Base-by-base conservation (phyloP, 2,797 vertebrate species). In the Anguilla megastoma region DNA sequence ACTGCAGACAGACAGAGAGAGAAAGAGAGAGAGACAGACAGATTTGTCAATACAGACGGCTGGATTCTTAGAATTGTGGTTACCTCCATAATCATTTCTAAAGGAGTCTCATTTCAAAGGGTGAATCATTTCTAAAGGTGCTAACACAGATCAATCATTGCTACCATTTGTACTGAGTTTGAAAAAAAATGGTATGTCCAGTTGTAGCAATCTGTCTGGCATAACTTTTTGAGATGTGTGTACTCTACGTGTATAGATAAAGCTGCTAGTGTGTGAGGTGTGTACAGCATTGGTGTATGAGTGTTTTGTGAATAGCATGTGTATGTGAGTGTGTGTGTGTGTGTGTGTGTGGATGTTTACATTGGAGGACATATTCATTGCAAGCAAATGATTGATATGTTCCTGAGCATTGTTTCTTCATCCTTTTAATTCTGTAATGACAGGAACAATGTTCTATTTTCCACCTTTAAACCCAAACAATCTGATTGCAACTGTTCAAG, bases 1-100 rank as follows among this genome's bases (percentile, higher is more conserved):
- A 99, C 98, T 99, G 95, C 41, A 89, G 36, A 74, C 16, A 14
- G 8, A 66, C 83, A 2, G 1, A 76, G 71, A 33, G 71, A 76
- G 33, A 76, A 76, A 16, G 12, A 76, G 27, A 76, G 71, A 36
- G 10, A 12, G 30, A 76, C 6, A 36, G n/a, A 21, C 7, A 27
- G 36, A 45, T 41, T 45, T 21, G 3, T 79, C 36, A 41, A 3
- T 16, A 14, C 5, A 79, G 36, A 45, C 8, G 8, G 45, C 41
- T 82, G 79, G 79, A 48, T 24, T 82, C 79, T 82, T 24, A 10
- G 41, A 48, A 82, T 24, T 82, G 41, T 82, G 79, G 18, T 82
- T 82, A 21, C 45, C 45, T 82, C 24, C 41, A 82, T 21, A 82
- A 82, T 82, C 41, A 48, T 82, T 82, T 48, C 45, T 24, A n/a